These are phyloP conservation scores for Rhizoglyphus robini DNA, from an alignment of 1,140 invertebrate genomes.

Conservation along the genomic window DNA sequence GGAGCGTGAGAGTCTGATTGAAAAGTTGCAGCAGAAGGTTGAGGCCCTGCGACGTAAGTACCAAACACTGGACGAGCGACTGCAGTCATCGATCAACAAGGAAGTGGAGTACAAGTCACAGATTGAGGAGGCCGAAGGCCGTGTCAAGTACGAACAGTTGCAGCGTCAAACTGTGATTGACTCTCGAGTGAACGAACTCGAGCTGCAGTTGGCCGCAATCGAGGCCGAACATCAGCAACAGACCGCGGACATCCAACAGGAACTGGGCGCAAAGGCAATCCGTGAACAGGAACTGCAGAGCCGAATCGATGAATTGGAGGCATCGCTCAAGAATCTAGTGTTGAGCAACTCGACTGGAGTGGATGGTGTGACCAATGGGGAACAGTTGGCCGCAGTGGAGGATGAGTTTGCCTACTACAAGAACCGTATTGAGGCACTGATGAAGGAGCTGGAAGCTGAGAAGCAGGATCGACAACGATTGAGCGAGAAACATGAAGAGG, in stretches of 20 bases:
- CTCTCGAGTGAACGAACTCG: conserved; percentile 2
- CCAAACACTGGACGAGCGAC: background rate
- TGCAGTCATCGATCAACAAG: background rate
- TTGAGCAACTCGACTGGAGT: background rate
- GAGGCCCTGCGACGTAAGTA: background rate
- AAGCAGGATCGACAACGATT: background rate
- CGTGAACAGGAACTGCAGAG: background rate
- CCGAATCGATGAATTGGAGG: conserved; percentile 4
- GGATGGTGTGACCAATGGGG: background rate
- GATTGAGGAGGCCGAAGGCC: conserved; percentile 12
- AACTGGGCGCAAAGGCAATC: background rate
- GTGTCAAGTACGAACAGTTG: conserved; percentile 9
- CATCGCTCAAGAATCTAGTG: background rate
- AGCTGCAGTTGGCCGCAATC: background rate
- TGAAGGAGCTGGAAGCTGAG: conserved; percentile 4
- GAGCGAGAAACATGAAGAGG: background rate
- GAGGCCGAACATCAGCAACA: background rate
- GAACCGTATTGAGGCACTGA: background rate
- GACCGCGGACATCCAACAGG: background rate
- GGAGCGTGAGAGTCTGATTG: conserved; percentile 13
- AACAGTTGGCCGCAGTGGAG: background rate
- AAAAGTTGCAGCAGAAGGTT: conserved; percentile 12
- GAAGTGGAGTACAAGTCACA: background rate
- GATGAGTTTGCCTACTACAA: conserved; percentile 10
- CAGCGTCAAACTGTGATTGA: background rate